Percentiles rank a stretch among this genome's conserved stretches.
These are phyloP conservation scores for Zaprionus camerounensis DNA, from an alignment of 1,140 invertebrate genomes.

Conservation along the genomic window DNA sequence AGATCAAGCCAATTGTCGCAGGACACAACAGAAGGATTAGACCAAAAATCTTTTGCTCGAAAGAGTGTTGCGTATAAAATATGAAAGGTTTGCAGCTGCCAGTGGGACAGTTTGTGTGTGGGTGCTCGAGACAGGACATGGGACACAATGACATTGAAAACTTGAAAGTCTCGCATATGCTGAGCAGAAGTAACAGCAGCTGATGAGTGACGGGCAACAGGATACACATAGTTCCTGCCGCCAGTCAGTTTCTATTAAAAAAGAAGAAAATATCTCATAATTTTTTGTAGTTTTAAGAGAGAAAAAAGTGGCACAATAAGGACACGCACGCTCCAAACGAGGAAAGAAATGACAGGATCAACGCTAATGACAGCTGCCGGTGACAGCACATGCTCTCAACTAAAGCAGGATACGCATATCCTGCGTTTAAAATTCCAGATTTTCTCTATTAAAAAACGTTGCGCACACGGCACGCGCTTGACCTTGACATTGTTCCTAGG, in stretches of 20 bases:
- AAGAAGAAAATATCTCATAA: constrained; percentile 57
- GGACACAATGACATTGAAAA: constrained; percentile 24
- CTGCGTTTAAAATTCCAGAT: constrained; percentile 69
- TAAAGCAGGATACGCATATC: constrained; percentile 78
- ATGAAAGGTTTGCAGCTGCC: constrained; percentile 34
- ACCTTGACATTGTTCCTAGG: constrained; percentile 77
- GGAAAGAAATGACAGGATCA: constrained; percentile 65
- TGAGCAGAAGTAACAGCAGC: constrained; percentile 42
- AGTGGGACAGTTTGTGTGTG: constrained; percentile 32
- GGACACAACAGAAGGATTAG: constrained; percentile 34
- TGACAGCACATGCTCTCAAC: constrained; percentile 65
- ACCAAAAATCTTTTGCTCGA: background rate
- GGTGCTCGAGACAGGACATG: constrained; percentile 21
- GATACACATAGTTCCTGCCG: constrained; percentile 40
- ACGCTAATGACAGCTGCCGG: constrained; percentile 65
- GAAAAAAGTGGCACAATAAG: constrained; percentile 32
- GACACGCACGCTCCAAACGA: constrained; percentile 68
- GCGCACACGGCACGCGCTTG: constrained; percentile 62
- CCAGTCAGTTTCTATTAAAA: constrained; percentile 30
- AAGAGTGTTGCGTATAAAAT: constrained; percentile 18
- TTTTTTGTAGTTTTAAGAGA: constrained; percentile 47
- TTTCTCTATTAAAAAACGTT: constrained; percentile 79
- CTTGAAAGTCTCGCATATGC: constrained; percentile 43
- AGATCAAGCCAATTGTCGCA: constrained; percentile 47
- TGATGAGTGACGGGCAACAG: constrained; percentile 44